Base-by-base conservation (phyloP, 2,888 invertebrate genomes). In the Eledone cirrhosa region DNA sequence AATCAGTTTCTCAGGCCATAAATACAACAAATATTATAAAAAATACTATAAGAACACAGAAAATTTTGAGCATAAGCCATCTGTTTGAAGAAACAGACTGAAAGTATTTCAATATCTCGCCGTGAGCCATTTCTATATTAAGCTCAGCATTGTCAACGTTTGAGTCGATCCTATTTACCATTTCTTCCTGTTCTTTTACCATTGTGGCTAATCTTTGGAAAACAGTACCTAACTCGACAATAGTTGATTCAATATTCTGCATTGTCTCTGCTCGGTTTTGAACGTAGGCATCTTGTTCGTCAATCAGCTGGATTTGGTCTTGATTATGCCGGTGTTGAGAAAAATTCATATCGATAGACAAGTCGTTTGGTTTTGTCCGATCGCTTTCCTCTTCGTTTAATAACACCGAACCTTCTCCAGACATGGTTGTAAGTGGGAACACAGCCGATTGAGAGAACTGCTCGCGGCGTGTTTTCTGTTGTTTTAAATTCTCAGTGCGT, bases 31-130 rank as follows among this genome's bases (percentile, higher is more conserved):
- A 99, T 91, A 99, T 96, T 91, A 99, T 95, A 91, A 99, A 99
- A 93, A 99, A 99, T 90, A 98, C 95, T 93, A 99, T 97, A 79
- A 99, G 93, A 82, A 99, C 96, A 78, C 95, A 99, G 92, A 99
- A 99, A 85, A 99, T 95, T 93, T 99, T 99, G 86, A 99, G 95
- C 98, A 99, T 99, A 48, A 99, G 93, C 95, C 98, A 99, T 87
- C 99, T 94, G 92, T 99, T 99, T 82, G 96, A 96, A 24, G 98
- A 96, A 59, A 99, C 96, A 79, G 95, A 95, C 91, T 97, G 97
- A 91, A 99, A 99, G 92, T 99, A 99, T 91, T 96, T 98, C 86
- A 99, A 93, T 85, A 99, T 96, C 92, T 99, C 98, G 81, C 95
- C 93, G 90, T 99, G 99, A 4, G 99, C 99, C 77, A 97, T 97